Evolutionary conservation across 1,140 invertebrate genomes (phyloP), one percentile per base, ranked within the genome.

Genomic region (Caerostris extrusa): DNA sequence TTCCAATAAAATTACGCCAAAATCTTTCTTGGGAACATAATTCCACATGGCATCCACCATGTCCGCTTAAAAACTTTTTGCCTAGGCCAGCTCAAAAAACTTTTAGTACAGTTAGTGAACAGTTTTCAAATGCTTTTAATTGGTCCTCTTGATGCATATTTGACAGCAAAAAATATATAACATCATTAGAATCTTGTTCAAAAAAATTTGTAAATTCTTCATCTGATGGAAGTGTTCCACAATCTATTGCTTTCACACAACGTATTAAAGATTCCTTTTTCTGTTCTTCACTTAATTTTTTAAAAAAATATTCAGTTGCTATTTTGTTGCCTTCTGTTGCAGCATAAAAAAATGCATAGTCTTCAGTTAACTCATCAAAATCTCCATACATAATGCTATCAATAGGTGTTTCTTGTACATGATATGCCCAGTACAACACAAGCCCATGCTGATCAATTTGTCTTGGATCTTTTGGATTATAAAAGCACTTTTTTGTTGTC

Each of bases 81-180:
- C 60, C 77, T 58, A 17, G 91, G 91, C 91, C 77, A 92, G 61
- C 61, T 60, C n/a, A 90, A n/a, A n/a, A 92, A 91, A 34, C 90
- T 77, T 19, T 57, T 60, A 91, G 34, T 10, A 91, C 71, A 56
- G 19, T 7, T 50, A 5, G 85, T 53, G 81, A 34, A 6, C 64
- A n/a, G 19, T 58, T 83, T 61, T 83, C n/a, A 92, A 92, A 92
- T 17, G 85, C 90, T 64, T 85, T 56, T n/a, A 61, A 5, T 64
- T 57, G 81, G 14, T 92, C 71, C 34, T 82, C 57, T 57, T 61
- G 81, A 56, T 85, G 19, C 90, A 92, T 85, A 53, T 92, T 56
- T 56, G 81, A 92, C n/a, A 92, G 67, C 85, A 92, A 85, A 83
- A 92, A 92, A 67, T 71, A 85, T 55, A 92, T 50, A 92, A 83